Base-by-base conservation (phyloP, 2,888 invertebrate species). In the Clivina fossor region DNA sequence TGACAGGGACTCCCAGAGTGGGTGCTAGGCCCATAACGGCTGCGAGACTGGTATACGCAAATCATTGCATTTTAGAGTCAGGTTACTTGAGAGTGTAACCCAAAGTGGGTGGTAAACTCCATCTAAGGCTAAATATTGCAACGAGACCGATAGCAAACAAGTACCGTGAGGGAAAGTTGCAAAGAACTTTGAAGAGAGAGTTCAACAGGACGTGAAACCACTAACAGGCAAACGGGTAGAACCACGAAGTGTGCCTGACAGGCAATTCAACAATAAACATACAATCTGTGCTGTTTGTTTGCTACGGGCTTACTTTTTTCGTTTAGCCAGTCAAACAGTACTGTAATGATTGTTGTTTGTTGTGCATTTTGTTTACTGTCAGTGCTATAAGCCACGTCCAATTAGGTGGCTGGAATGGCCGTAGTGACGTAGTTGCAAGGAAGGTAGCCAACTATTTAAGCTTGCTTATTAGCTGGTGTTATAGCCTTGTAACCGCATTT, bases 141-240 rank as follows among this genome's bases (percentile, higher is more conserved):
- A 75, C 75, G 79, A 81, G 79, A 78, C 80, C 80, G 80, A 83
- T 82, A 82, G 81, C 78, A 75, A 77, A 76, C 75, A 81, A 81
- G 80, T 80, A 80, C 80, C 80, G 80, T 79, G 81, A 83, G 79
- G 81, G 81, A 84, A 83, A 84, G 82, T 75, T 82, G 80, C 78
- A 81, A 81, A 83, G 81, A 76, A 82, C 81, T 82, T 80, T 81
- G 80, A 80, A 82, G 78, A 82, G 72, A 75, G 74, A 76, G 75
- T 76, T 74, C 70, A 76, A n/a, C n/a, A 75, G 66, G 71, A 73
- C 74, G 76, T 77, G 76, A 74, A 73, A 77, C 75, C 74, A 76
- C 73, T 74, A 76, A 75, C 73, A 73, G 75, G 75, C 74, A 76
- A 77, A 73, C 75, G 13, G 26, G 5, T 24, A 9, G 26, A 7